Evolutionary conservation across 1,140 invertebrate species (phyloP).

Genomic region (Drosophila athabasca): DNA sequence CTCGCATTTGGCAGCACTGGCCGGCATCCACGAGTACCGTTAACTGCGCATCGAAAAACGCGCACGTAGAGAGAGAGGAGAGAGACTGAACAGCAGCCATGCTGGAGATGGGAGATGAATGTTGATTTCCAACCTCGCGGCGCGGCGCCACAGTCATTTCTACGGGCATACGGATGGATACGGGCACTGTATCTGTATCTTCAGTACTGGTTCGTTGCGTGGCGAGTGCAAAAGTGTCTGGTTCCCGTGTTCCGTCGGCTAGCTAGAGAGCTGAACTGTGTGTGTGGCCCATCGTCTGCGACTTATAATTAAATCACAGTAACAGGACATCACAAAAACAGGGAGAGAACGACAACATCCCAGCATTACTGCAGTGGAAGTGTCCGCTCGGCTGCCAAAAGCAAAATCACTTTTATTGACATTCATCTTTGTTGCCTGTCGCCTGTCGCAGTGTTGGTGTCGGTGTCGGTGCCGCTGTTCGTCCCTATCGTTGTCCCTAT

Average conservation of each 20-base stretch:
- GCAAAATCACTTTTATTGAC: slow-evolving; percentile 48
- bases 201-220: slow-evolving; percentile 76
- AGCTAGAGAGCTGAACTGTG: neutral
- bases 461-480: slow-evolving; percentile 1
- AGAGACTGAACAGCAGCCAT: slow-evolving; percentile 56
- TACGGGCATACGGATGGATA: too few species aligned
- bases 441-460: slow-evolving; percentile 10
- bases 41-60: slow-evolving; percentile 53
- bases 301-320: slow-evolving; percentile 50
- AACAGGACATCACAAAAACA: slow-evolving; percentile 12
- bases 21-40: slow-evolving; percentile 13
- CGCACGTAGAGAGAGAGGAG: slow-evolving; percentile 8
- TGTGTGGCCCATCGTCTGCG: slow-evolving; percentile 27
- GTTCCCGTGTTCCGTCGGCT: too few species aligned
- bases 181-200: slow-evolving; percentile 47
- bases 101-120: slow-evolving; percentile 42
- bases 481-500: slow-evolving; percentile 18
- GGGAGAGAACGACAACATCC: neutral
- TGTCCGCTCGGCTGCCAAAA: neutral
- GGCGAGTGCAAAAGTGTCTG: slow-evolving; percentile 38
- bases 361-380: slow-evolving; percentile 16
- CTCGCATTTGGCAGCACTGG: slow-evolving; percentile 50
- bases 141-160: neutral
- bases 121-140: slow-evolving; percentile 40
- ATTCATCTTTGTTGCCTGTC: slow-evolving; percentile 44